These are phyloP conservation scores for Apeltes quadracus DNA, from an alignment of 2,113 vertebrate genomes.

Conservation along the genomic window DNA sequence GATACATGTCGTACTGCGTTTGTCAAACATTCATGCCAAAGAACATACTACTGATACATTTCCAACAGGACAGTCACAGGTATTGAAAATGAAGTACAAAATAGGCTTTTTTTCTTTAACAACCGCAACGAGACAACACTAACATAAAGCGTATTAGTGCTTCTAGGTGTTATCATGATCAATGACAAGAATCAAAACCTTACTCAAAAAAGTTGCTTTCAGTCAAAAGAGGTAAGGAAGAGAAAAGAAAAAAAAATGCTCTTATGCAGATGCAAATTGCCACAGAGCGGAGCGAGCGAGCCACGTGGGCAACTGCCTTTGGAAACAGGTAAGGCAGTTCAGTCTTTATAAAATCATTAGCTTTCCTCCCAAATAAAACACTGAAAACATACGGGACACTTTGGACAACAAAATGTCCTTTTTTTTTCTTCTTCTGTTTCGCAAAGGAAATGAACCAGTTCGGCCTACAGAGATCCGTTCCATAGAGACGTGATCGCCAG, in stretches of 20 bases:
- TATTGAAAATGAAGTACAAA: constrained; percentile 78
- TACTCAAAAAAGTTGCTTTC: constrained; percentile 58
- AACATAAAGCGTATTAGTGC: constrained; percentile 80
- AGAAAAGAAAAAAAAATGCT: constrained; percentile 5
- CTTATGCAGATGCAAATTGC: constrained; percentile 41
- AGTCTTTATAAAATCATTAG: constrained; percentile 37
- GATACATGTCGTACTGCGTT: constrained; percentile 78
- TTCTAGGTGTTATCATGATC: constrained; percentile 77
- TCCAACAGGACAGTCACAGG: constrained; percentile 71
- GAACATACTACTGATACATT: constrained; percentile 63
- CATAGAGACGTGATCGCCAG: constrained; percentile 47
- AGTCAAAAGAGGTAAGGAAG: constrained; percentile 10
- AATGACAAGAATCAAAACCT: constrained; percentile 63
- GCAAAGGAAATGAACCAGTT: constrained; percentile 45
- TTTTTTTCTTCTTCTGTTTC: constrained; percentile 33
- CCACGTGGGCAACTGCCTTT: constrained; percentile 45
- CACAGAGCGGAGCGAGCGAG: constrained; percentile 21
- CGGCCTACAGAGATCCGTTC: constrained; percentile 29
- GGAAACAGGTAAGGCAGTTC: constrained; percentile 57
- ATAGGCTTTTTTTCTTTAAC: constrained; percentile 69
- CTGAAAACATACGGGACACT: constrained; percentile 56
- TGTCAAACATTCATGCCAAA: constrained; percentile 81
- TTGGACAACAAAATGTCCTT: constrained; percentile 40
- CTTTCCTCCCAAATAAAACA: constrained; percentile 64
- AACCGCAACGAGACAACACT: constrained; percentile 74